phyloP scores from a whole-genome alignment of 2,888 invertebrate genomes.

The Blomia tropicalis region DNA sequence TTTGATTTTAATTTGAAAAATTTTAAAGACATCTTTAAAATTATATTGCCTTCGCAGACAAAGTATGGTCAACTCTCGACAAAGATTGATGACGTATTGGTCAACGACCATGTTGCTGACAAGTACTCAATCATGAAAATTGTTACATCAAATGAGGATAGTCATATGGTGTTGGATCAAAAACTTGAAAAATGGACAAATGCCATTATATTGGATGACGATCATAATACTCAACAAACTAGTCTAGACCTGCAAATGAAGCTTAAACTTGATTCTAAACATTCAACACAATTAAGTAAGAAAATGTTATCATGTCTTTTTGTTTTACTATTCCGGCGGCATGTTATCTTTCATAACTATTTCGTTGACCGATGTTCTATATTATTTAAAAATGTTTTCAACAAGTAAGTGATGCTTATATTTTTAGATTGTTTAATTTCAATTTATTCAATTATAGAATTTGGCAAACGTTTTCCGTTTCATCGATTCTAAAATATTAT shows the following conservation, averaged over 20 bases:
- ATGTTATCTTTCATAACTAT: neutral
- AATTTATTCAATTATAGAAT: neutral
- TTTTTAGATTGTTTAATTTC: neutral
- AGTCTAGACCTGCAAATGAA: too few relatives aligned
- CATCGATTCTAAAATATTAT: neutral
- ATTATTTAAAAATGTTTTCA: neutral
- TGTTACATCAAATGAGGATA: neutral
- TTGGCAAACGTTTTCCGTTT: neutral
- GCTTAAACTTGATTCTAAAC: too few relatives aligned
- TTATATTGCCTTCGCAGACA: neutral
- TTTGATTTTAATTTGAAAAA: neutral
- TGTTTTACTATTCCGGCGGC: neutral
- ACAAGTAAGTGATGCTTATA: neutral
- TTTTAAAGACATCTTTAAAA: neutral
- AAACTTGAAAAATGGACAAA: slow-evolving; percentile 10
- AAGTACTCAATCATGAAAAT: slow-evolving; percentile 1
- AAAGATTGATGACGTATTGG: neutral
- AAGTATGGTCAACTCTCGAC: slow-evolving; percentile 4
- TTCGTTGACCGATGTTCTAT: neutral
- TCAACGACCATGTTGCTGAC: neutral
- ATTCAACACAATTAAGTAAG: neutral
- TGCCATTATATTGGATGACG: too few relatives aligned
- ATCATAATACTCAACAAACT: too few relatives aligned
- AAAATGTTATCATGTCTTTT: neutral
- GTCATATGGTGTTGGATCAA: neutral